Evolutionary conservation across 2,888 invertebrate genomes (phyloP).

Genomic region (Sabatieria punctata): DNA sequence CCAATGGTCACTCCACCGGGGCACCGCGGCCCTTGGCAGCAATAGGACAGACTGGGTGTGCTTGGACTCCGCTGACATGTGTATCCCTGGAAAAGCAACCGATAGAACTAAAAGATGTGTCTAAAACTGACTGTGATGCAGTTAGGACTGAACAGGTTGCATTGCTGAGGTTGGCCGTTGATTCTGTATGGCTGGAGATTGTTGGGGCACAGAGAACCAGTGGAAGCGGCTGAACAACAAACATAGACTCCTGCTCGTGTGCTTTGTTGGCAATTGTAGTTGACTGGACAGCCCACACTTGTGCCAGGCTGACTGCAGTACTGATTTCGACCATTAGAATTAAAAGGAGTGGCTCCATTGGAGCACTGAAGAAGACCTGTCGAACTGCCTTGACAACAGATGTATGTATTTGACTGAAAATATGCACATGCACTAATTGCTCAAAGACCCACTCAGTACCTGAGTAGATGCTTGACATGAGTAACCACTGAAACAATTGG

Average conservation of each 20-base stretch:
- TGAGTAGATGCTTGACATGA: not conserved
- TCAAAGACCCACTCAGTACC: no score
- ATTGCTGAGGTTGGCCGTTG: not conserved
- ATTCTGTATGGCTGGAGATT: not conserved
- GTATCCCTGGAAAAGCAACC: constrained; percentile 5
- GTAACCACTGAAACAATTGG: not conserved
- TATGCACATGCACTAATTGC: no score
- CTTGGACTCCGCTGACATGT: not conserved
- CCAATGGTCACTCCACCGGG: not conserved
- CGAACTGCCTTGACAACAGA: not conserved
- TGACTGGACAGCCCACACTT: not conserved
- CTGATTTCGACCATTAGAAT: not conserved
- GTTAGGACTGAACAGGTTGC: not conserved
- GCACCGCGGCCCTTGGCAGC: constrained; percentile 6
- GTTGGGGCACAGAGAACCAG: not conserved
- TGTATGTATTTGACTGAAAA: not conserved
- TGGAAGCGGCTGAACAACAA: not conserved
- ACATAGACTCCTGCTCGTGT: not conserved
- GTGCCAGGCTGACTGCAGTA: not conserved
- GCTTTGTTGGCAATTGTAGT: not conserved
- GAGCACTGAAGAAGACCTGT: not conserved
- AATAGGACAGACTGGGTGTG: not conserved
- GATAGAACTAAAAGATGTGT: no score
- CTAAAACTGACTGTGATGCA: not conserved
- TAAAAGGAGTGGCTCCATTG: not conserved